phyloP scores from a whole-genome alignment of 1,140 invertebrate genomes.

The Tetraneura akinire region DNA sequence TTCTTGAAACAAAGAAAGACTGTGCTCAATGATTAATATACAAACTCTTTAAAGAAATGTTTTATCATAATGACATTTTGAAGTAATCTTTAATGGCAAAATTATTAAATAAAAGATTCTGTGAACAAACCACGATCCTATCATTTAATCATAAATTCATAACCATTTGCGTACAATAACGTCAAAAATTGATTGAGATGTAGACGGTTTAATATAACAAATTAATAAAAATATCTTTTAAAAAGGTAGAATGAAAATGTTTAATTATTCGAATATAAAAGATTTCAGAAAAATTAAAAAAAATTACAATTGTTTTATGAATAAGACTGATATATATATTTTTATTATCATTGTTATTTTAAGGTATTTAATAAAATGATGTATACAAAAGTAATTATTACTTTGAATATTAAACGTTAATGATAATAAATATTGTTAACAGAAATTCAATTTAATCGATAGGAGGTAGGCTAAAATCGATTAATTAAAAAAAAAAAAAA shows the following conservation, averaged over 20 bases:
- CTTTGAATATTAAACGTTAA: neutral
- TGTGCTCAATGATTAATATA: neutral
- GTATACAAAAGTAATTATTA: neutral
- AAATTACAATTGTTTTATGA: neutral
- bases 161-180: neutral
- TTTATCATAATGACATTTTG: neutral
- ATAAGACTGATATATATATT: neutral
- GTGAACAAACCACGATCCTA: neutral
- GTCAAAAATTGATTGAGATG: neutral
- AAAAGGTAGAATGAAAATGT: neutral
- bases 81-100: constrained; percentile 1
- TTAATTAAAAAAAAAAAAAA: neutral
- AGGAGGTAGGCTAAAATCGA: too few species aligned
- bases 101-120: neutral
- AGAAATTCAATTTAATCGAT: neutral
- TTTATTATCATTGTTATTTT: neutral
- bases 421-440: neutral
- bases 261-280: neutral
- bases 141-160: neutral
- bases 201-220: neutral
- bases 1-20: neutral
- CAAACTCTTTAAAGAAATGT: neutral
- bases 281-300: neutral
- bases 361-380: neutral
- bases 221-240: neutral